phyloP scores from a whole-genome alignment of 2,113 vertebrate genomes.

The Empidonax alnorum region DNA sequence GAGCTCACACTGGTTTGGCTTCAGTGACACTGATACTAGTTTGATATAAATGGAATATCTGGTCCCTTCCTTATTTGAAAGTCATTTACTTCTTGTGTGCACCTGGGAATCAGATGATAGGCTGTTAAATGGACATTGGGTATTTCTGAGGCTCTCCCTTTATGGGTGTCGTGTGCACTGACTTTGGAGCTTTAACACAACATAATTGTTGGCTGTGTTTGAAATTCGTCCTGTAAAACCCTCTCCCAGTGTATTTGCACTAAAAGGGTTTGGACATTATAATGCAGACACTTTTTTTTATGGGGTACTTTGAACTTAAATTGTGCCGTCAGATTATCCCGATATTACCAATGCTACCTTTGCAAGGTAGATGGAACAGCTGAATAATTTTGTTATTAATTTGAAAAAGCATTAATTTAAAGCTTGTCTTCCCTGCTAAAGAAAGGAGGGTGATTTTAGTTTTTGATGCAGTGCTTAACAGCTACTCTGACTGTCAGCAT shows the following conservation, averaged over 20 bases:
- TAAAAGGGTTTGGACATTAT: background rate
- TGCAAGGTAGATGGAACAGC: background rate
- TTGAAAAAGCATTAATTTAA: background rate
- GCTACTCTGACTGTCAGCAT: background rate
- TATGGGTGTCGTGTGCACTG: background rate
- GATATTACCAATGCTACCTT: background rate
- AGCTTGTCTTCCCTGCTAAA: background rate
- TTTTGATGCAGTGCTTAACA: background rate
- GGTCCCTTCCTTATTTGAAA: background rate
- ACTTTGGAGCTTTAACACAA: background rate
- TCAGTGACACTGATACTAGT: background rate
- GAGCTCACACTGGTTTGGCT: background rate
- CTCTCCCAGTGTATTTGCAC: background rate
- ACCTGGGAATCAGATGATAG: background rate
- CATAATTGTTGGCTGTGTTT: background rate
- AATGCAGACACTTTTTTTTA: background rate
- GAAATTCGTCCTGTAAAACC: background rate
- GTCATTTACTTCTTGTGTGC: background rate
- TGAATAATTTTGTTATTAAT: constrained; percentile 8
- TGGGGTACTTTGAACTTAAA: background rate
- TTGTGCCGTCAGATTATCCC: background rate
- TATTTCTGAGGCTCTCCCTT: background rate
- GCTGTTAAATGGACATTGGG: background rate
- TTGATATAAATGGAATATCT: background rate
- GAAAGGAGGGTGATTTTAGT: background rate